phyloP scores from a whole-genome alignment of 2,888 invertebrate genomes.

The Athetis lepigone region DNA sequence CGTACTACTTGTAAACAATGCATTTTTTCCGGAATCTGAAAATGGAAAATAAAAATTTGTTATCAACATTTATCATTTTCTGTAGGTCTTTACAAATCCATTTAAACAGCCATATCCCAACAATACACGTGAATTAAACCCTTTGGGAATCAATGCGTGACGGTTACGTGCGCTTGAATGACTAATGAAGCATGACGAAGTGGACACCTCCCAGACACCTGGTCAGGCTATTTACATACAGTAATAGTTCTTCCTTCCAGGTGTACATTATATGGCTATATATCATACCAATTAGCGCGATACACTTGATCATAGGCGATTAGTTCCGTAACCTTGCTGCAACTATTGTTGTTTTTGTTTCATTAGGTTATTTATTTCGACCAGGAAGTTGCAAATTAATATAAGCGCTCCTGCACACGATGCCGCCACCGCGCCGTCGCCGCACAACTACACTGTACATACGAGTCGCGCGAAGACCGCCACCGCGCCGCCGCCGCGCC shows the following conservation, averaged over 20 bases:
- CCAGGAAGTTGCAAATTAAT: constrained; percentile 48
- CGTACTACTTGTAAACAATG: no score
- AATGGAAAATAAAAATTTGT: no score
- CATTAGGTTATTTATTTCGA: constrained; percentile 41
- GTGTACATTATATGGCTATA: constrained; percentile 37
- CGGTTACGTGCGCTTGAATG: constrained; percentile 33
- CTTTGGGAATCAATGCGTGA: constrained; percentile 20
- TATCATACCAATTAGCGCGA: constrained; percentile 46
- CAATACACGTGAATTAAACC: constrained; percentile 8
- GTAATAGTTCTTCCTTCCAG: constrained; percentile 38
- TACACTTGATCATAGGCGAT: constrained; percentile 46
- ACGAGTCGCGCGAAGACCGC: no score
- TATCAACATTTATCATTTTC: no score
- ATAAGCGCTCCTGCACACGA: no score
- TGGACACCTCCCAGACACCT: constrained; percentile 46
- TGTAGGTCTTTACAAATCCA: no score
- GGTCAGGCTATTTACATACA: constrained; percentile 32
- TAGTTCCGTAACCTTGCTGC: constrained; percentile 32
- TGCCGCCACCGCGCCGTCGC: no score
- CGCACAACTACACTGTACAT: no score
- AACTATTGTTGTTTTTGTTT: constrained; percentile 49
- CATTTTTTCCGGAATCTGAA: no score
- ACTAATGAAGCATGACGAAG: constrained; percentile 38
- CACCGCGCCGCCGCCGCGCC: no score
- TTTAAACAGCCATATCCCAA: neutral